Evolutionary conservation across 2,888 invertebrate species (phyloP).

Genomic region (Ophion ventricosus): DNA sequence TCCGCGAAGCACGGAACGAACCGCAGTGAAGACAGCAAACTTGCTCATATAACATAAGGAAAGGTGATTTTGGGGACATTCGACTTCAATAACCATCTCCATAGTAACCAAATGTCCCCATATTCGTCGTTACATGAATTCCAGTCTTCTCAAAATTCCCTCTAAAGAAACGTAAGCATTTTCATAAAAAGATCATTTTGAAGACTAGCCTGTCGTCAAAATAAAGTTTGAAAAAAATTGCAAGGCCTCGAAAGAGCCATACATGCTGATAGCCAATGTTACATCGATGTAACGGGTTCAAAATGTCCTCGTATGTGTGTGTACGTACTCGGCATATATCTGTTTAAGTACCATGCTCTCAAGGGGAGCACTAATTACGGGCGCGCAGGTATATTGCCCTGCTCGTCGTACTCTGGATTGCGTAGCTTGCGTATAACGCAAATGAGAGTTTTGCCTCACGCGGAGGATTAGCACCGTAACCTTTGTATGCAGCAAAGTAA

Average conservation of each 20-base stretch:
- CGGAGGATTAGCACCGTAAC: constrained; percentile 44
- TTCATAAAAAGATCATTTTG: too few relatives aligned
- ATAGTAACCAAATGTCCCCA: not conserved
- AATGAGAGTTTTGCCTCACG: constrained; percentile 11
- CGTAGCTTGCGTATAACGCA: constrained; percentile 27
- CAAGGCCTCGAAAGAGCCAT: not conserved
- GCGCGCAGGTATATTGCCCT: constrained; percentile 14
- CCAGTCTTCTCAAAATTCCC: not conserved
- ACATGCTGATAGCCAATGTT: not conserved
- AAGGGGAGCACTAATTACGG: constrained; percentile 49
- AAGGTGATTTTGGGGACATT: not conserved
- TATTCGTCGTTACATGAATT: not conserved
- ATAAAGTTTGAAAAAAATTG: not conserved
- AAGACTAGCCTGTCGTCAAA: not conserved
- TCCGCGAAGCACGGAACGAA: constrained; percentile 47
- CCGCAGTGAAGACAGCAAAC: constrained; percentile 18
- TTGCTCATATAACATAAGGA: not conserved
- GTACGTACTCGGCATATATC: not conserved
- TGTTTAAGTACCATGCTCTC: constrained; percentile 22
- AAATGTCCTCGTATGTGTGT: not conserved
- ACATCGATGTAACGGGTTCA: not conserved
- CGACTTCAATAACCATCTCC: not conserved
- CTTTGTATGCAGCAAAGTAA: constrained; percentile 41
- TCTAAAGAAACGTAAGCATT: too few relatives aligned
- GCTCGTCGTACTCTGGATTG: constrained; percentile 23